phyloP scores from a whole-genome alignment of 2,888 invertebrate species.

The Tortrix viridana region DNA sequence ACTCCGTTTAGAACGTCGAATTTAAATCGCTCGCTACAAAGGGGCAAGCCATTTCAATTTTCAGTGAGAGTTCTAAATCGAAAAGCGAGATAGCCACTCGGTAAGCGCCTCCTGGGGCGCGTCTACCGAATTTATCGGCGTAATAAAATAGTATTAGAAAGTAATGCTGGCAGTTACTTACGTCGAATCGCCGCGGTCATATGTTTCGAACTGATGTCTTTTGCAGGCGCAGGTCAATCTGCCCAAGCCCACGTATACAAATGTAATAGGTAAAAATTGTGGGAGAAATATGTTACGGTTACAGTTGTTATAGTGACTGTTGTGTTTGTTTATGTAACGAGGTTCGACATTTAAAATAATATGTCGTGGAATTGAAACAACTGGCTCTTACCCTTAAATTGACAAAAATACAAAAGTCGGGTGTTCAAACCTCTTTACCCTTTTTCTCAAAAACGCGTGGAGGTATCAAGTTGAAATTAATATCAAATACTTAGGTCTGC shows the following conservation, averaged over 20 bases:
- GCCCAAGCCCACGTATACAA: background rate
- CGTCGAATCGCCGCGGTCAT: conserved; percentile 25
- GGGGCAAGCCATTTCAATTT: conserved; percentile 76
- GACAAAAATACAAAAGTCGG: too few relatives aligned
- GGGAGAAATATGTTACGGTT: too few relatives aligned
- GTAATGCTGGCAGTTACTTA: conserved; percentile 51
- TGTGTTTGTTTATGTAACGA: too few relatives aligned
- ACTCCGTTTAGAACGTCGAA: conserved; percentile 71
- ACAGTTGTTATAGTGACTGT: too few relatives aligned
- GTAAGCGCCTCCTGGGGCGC: conserved; percentile 76
- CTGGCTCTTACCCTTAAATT: too few relatives aligned
- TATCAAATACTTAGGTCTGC: too few relatives aligned
- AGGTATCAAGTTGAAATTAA: too few relatives aligned
- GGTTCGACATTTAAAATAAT: too few relatives aligned
- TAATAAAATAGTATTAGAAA: conserved; percentile 75
- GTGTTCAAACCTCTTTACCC: too few relatives aligned
- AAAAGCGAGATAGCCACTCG: conserved; percentile 75
- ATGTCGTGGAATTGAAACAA: too few relatives aligned
- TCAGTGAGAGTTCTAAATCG: conserved; percentile 74
- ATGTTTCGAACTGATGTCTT: conserved; percentile 10
- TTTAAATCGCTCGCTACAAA: conserved; percentile 73
- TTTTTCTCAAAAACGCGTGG: too few relatives aligned
- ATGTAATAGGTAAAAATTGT: background rate
- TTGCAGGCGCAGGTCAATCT: background rate
- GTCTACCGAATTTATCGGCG: conserved; percentile 76